Evolutionary conservation across 2,888 invertebrate genomes (phyloP), one percentile per base, ranked within the genome.

Genomic region (Andrena praecox): DNA sequence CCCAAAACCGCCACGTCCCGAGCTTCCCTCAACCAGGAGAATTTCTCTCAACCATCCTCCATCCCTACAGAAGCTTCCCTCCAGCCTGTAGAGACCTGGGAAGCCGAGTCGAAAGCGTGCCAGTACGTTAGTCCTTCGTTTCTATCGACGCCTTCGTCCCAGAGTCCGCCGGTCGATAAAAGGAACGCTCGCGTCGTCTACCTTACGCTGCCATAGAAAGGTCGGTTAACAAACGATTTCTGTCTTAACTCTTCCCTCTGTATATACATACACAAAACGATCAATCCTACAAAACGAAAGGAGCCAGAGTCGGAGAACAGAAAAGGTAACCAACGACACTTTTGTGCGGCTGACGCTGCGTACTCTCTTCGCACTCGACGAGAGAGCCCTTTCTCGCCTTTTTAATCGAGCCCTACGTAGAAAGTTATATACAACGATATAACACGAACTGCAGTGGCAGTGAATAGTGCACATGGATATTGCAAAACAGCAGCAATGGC

Each of bases 391-490:
- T 74, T 84, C 82, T 88, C 89, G 89, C 87, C 79, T 73, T 42
- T 42, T 42, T 81, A 87, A 87, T 87, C 87, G 86, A 88, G 85
- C 86, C 87, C 84, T 85, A 87, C 82, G 82, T 85, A 85, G 84
- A 90, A 91, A 90, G 89, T 88, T 90, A 90, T 90, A 89, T 89
- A 91, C 90, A 90, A 91, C 89, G 91, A 92, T 90, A 92, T 91
- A 93, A 93, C 92, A 93, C 91, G 93, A 93, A 93, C 93, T 94
- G 93, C 93, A 89, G 91, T 93, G 93, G 93, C 93, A 94, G 93
- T 94, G 93, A 93, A 93, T 92, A 93, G 93, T 93, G 93, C 93
- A 93, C 91, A 92, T 93, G 92, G 90, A 92, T 92, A 92, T 92
- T 92, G 91, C 91, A 91, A 42, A 92, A 87, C 91, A 91, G 92